Evolutionary conservation across 2,888 invertebrate genomes (phyloP).

Genomic region (Morpho deidamia): DNA sequence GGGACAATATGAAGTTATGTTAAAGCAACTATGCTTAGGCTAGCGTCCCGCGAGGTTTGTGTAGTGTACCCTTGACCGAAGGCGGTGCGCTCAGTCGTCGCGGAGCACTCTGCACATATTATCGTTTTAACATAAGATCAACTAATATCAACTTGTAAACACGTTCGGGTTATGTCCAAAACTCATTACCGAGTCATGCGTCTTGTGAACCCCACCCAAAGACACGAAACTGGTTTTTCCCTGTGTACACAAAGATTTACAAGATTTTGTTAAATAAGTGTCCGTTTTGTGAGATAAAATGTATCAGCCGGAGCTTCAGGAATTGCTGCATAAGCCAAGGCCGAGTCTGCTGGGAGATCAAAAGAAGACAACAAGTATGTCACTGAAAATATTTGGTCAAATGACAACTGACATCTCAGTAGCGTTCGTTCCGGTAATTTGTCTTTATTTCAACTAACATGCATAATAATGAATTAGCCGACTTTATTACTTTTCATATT

Average conservation of each 20-base stretch:
- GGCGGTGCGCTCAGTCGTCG: slow-evolving; percentile 43
- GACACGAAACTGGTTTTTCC: slow-evolving; percentile 6
- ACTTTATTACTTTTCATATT: too few relatives aligned
- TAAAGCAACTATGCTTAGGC: slow-evolving; percentile 13
- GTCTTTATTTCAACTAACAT: slow-evolving; percentile 23
- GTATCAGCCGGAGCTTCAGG: slow-evolving; percentile 66
- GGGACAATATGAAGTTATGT: slow-evolving; percentile 21
- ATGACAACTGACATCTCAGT: slow-evolving; percentile 41
- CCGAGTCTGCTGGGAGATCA: slow-evolving; percentile 41
- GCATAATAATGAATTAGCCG: slow-evolving; percentile 22
- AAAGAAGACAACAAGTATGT: slow-evolving; percentile 60
- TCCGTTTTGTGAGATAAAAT: slow-evolving; percentile 40
- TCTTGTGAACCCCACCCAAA: slow-evolving; percentile 27
- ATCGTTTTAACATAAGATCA: slow-evolving; percentile 36
- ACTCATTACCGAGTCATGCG: slow-evolving; percentile 51
- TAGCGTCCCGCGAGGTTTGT: slow-evolving; percentile 19
- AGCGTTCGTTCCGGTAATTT: slow-evolving; percentile 47
- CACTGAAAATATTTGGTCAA: slow-evolving; percentile 29
- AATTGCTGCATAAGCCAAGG: slow-evolving; percentile 57
- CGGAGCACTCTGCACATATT: slow-evolving; percentile 55
- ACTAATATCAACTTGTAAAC: slow-evolving; percentile 35
- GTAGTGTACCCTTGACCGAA: slow-evolving; percentile 59
- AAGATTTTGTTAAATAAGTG: slow-evolving; percentile 26
- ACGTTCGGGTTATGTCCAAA: slow-evolving; percentile 20
- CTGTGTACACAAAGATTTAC: slow-evolving; percentile 21